Evolutionary conservation across 1,140 invertebrate genomes (phyloP), one percentile per base, ranked within the genome.

Genomic region (Grapholita molesta): DNA sequence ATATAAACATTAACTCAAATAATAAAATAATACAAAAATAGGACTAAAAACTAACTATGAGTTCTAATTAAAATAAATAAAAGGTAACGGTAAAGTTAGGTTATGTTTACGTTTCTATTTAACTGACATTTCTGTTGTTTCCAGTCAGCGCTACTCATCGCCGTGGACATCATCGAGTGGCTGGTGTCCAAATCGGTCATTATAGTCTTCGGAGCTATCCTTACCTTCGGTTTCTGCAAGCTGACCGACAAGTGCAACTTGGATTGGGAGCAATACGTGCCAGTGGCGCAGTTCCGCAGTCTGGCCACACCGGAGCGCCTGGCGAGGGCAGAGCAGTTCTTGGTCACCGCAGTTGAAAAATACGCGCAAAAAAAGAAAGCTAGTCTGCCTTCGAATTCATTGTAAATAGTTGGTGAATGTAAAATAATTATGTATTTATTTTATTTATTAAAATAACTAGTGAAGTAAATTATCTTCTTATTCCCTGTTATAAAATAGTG

Each of bases 151-250:
- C 33, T 72, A 0, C 25, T 32, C 3, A 12, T 72, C 9, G 71
- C 64, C 8, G 67, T 72, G 4, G 18, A 24, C n/a, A 30, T 21
- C 1, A 71, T 74, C 53, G 48, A 48, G 30, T 71, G 69, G 69
- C 28, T 74, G n/a, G 35, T 65, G 9, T 55, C 67, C 0, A 71
- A 74, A n/a, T 23, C 55, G 9, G 8, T 64, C 1, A 15, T 74
- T 18, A 65, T 74, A 8, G 55, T 35, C 3, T n/a, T 74, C 0
- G 70, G 73, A 18, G 55, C 35, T 2, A 18, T 71, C 6, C 25
- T 35, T 1, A 48, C 68, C 7, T 11, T 74, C 3, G 73, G 67
- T 5, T 69, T 74, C 15, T 74, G 73, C 57, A 74, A 74, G 21
- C 11, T 71, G 38, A 74, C 70, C 9, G 69, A 65, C 24, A 71